These are phyloP conservation scores for Leucophenga montana DNA, from an alignment of 2,888 invertebrate genomes.

Conservation along the genomic window DNA sequence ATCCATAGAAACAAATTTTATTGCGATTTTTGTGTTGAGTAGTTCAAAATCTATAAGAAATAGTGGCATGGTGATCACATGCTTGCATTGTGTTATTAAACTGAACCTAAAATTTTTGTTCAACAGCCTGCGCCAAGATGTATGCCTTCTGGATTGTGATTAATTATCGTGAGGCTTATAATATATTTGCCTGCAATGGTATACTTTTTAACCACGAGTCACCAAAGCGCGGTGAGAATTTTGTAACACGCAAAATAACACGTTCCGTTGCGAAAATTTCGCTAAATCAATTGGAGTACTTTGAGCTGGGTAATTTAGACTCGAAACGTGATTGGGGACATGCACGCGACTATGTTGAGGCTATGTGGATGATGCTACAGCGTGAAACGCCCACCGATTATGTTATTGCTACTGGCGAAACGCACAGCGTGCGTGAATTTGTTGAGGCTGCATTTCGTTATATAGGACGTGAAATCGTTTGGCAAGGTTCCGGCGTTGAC, in stretches of 20 bases:
- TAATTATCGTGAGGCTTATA: constrained; percentile 96
- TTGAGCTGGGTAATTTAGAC: constrained; percentile 96
- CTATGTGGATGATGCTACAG: constrained; percentile 99
- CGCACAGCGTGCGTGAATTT: constrained; percentile 96
- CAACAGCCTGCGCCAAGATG: constrained; percentile 91
- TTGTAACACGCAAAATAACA: constrained; percentile 98
- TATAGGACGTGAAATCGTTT: constrained; percentile 85
- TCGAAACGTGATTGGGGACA: constrained; percentile 99
- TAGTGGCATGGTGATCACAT: no score
- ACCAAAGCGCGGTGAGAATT: constrained; percentile 96
- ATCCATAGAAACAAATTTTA: no score
- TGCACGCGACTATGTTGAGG: constrained; percentile 97
- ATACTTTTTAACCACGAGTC: constrained; percentile 98
- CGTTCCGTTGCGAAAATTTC: constrained; percentile 97
- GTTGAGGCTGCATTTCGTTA: constrained; percentile 92
- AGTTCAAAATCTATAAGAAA: no score
- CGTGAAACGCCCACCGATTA: constrained; percentile 93
- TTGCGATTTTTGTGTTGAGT: no score
- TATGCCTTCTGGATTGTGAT: constrained; percentile 97
- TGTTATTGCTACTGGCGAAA: constrained; percentile 96
- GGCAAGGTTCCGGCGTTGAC: constrained; percentile 89
- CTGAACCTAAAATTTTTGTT: no score
- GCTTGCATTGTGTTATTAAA: not conserved
- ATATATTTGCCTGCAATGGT: constrained; percentile 96
- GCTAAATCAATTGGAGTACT: constrained; percentile 85